Base-by-base conservation (phyloP, 2,888 invertebrate genomes). In the Dryadula phaetusa region DNA sequence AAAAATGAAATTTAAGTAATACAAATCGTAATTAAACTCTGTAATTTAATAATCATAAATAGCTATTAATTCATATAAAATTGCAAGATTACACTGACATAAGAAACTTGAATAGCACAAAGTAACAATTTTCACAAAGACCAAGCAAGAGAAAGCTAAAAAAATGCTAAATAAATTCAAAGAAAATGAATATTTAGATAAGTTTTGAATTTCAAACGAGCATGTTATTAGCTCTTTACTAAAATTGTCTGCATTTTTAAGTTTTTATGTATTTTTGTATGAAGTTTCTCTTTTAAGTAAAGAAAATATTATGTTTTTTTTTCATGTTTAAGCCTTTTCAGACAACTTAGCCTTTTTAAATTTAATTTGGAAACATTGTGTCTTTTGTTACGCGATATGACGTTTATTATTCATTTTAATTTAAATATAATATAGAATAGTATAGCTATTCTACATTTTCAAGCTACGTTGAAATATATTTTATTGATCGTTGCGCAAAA, bases 141-240 rank as follows among this genome's bases (percentile, higher is more conserved):
- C 18, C 16, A 18, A 22, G n/a, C n/a, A n/a, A 12, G 18, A 12
- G 46, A 22, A 22, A 12, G 12, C 12, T 3, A 8, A 8, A 37
- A 46, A 46, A 46, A 12, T 3, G 5, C 22, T 46, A 12, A 22
- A 46, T 46, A 46, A n/a, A 46, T 46, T 46, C 22, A 46, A 46
- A 46, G 46, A 46, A 46, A 46, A 46, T 46, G 46, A 22, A 46
- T 14, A 25, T 28, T 49, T 28, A 49, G 49, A 28, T 49, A 28
- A 49, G 49, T 25, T 49, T 25, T 49, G 14, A 28, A 2, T 49
- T 28, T 49, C n/a, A 49, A 49, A 49, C 49, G 49, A 49, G 47
- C n/a, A 49, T n/a, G 25, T 49, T 49, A 25, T 49, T 46, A 46
- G 18, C 20, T 14, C 22, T 46, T 22, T 22, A 22, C 46, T 46